These are phyloP conservation scores for Phalanger gymnotis DNA, from an alignment of 2,797 vertebrate genomes.

Conservation along the genomic window DNA sequence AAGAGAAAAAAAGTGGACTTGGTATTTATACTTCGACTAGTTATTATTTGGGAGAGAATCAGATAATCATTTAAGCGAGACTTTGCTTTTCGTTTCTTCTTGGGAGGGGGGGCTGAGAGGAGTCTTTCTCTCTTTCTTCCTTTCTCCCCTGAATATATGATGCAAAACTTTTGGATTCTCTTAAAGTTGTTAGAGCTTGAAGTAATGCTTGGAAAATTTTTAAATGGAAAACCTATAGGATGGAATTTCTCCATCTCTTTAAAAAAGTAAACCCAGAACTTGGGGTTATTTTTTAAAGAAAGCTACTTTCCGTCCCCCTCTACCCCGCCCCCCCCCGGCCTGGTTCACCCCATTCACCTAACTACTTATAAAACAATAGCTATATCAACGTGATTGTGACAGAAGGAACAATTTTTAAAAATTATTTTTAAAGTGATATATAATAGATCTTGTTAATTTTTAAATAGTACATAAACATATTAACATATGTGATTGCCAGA, in stretches of 20 bases:
- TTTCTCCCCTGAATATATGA: background rate
- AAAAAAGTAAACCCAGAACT: background rate
- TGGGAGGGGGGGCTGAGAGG: background rate
- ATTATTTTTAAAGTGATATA: background rate
- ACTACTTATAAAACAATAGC: background rate
- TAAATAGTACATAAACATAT: background rate
- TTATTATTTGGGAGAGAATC: background rate
- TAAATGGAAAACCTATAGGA: background rate
- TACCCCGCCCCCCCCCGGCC: background rate
- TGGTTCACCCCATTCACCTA: background rate
- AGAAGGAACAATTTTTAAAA: background rate
- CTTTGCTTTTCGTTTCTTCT: background rate
- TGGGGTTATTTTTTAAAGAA: background rate
- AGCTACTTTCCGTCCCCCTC: background rate
- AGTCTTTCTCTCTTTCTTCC: background rate
- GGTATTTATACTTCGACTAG: background rate
- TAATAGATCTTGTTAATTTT: background rate
- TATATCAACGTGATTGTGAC: background rate
- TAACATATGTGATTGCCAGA: background rate
- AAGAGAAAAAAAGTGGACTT: background rate
- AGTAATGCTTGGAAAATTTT: background rate
- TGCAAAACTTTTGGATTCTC: background rate
- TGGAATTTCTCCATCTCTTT: background rate
- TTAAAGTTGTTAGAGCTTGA: background rate
- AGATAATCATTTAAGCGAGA: background rate